phyloP scores from a whole-genome alignment of 2,113 vertebrate genomes.

The Synodontis membranacea region DNA sequence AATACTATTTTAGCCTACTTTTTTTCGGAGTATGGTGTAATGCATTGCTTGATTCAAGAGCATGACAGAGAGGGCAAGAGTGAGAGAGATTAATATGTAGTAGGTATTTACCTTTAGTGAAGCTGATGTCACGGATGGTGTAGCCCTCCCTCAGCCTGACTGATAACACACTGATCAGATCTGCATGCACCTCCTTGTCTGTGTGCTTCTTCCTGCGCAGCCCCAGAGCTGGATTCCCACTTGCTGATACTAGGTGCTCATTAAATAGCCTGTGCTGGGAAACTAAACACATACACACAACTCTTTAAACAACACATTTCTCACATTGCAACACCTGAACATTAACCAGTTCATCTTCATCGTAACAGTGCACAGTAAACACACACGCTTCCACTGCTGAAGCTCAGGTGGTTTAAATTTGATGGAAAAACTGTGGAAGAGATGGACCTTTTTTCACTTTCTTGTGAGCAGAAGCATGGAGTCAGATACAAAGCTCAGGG shows the following conservation, averaged over 20 bases:
- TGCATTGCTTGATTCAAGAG: background rate
- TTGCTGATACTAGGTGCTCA: slow-evolving; percentile 93
- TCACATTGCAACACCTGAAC: background rate
- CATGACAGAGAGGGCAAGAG: background rate
- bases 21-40: background rate
- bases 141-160: slow-evolving; percentile 95
- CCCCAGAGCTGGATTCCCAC: slow-evolving; percentile 90
- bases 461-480: background rate
- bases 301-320: background rate
- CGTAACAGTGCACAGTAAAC: background rate
- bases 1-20: background rate
- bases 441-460: background rate
- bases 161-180: slow-evolving; percentile 90
- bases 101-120: slow-evolving; percentile 87
- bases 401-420: background rate
- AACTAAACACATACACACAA: slow-evolving; percentile 67
- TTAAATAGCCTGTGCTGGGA: slow-evolving; percentile 95
- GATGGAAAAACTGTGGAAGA: background rate
- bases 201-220: slow-evolving; percentile 95
- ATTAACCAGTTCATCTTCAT: background rate
- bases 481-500: background rate
- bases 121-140: slow-evolving; percentile 89
- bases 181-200: slow-evolving; percentile 91
- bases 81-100: background rate
- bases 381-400: background rate